phyloP scores from a whole-genome alignment of 2,797 vertebrate species.

The Sitta carolinensis region DNA sequence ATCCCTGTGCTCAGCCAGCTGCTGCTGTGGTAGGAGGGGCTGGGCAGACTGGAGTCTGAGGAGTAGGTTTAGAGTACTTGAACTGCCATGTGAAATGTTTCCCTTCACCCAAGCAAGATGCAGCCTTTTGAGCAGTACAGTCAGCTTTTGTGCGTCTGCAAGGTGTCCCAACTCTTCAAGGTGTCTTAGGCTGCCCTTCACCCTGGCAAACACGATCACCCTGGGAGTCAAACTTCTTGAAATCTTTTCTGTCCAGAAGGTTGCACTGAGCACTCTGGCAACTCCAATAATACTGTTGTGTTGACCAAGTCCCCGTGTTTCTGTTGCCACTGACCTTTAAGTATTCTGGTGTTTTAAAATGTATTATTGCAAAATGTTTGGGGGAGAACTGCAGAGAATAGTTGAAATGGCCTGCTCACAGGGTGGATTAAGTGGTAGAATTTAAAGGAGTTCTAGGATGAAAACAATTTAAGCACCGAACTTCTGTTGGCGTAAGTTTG shows the following conservation, averaged over 20 bases:
- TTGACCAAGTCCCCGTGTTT: not conserved
- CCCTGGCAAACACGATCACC: not conserved
- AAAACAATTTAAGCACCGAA: not conserved
- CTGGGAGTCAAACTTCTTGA: not conserved
- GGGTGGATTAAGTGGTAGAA: not conserved
- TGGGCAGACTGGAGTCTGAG: not conserved
- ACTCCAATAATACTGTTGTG: not conserved
- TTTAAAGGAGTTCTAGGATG: not conserved
- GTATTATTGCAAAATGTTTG: not conserved
- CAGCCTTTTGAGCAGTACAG: not conserved
- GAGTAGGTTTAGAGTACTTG: not conserved
- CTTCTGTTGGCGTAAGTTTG: not conserved
- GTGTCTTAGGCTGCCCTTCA: not conserved
- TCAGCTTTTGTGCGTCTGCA: not conserved
- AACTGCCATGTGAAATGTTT: not conserved
- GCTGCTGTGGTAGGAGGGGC: not conserved
- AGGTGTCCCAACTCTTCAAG: not conserved
- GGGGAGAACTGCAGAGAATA: not conserved
- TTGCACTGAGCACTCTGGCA: not conserved
- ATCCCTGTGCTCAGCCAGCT: not conserved
- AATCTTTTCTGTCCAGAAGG: not conserved
- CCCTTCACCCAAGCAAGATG: not conserved
- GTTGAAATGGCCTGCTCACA: not conserved
- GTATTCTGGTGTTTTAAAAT: not conserved
- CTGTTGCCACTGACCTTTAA: not conserved